A percentile compares a stretch with the other conserved stretches of the same genome.
Evolutionary conservation across 2,888 invertebrate genomes (phyloP).

Genomic region (Diaprepes abbreviatus): DNA sequence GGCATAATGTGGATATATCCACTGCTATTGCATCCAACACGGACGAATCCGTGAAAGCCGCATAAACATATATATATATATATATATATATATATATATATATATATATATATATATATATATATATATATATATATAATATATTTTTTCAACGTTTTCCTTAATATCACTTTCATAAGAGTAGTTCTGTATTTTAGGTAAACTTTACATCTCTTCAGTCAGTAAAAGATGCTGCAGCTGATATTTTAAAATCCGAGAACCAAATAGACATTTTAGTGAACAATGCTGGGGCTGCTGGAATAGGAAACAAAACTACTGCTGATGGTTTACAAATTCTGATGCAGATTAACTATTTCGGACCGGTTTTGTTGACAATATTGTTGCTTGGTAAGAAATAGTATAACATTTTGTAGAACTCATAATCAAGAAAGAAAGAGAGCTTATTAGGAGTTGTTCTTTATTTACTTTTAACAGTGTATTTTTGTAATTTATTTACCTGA

Average conservation of each 20-base stretch:
- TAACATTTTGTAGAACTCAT: background rate
- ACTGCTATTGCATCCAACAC: too few relatives aligned
- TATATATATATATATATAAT: constrained; percentile 11
- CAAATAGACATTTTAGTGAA: constrained; percentile 76
- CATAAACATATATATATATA: background rate
- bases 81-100: constrained; percentile 2
- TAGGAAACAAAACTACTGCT: constrained; percentile 68
- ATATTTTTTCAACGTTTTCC: background rate
- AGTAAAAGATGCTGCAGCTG: constrained; percentile 73
- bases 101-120: constrained; percentile 17
- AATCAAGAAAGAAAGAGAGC: too few relatives aligned
- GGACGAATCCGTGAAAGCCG: too few relatives aligned
- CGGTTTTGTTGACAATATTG: constrained; percentile 78
- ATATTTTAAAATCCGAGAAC: constrained; percentile 69
- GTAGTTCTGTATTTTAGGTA: constrained; percentile 22
- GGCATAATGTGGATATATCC: too few relatives aligned
- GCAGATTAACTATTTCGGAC: constrained; percentile 80
- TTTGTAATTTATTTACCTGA: too few relatives aligned
- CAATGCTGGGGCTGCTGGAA: constrained; percentile 74
- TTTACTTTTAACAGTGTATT: too few relatives aligned
- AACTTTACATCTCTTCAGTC: constrained; percentile 65
- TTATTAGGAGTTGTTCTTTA: too few relatives aligned
- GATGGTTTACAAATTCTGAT: constrained; percentile 76
- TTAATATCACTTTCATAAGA: too few relatives aligned
- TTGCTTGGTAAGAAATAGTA: constrained; percentile 66